phyloP scores from a whole-genome alignment of 2,888 invertebrate species.

The Panopea generosa region DNA sequence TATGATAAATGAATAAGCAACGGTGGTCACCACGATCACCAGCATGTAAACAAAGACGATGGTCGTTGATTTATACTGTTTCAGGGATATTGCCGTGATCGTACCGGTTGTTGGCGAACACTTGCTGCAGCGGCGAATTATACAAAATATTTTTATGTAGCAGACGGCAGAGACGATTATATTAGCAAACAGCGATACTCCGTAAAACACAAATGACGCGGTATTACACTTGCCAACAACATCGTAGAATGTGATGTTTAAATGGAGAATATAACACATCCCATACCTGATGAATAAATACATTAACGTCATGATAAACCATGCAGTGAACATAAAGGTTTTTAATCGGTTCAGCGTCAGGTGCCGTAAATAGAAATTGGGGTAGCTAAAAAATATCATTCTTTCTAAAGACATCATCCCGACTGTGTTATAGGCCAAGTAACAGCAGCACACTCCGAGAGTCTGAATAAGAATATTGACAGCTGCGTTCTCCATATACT shows the following conservation, averaged over 20 bases:
- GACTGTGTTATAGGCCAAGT: conserved; percentile 34
- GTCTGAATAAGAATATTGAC: conserved; percentile 36
- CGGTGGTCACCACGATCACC: too few species aligned
- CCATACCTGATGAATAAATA: conserved; percentile 33
- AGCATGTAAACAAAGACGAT: too few species aligned
- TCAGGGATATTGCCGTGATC: too few species aligned
- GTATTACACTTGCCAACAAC: conserved; percentile 37
- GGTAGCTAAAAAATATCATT: conserved; percentile 30
- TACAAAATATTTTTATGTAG: too few species aligned
- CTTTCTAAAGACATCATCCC: conserved; percentile 47
- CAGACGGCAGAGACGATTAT: too few species aligned
- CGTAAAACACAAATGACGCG: conserved; percentile 18
- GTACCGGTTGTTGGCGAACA: too few species aligned
- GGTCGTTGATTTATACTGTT: too few species aligned
- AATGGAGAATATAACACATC: conserved; percentile 11
- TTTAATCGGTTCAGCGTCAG: conserved; percentile 10
- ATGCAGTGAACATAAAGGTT: conserved; percentile 13
- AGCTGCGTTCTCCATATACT: conserved; percentile 23
- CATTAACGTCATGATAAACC: conserved; percentile 9
- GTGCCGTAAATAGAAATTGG: conserved; percentile 25
- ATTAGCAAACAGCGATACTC: background rate
- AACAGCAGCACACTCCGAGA: conserved; percentile 12
- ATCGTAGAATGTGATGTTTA: conserved; percentile 16
- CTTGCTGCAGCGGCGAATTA: too few species aligned
- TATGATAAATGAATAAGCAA: too few species aligned